phyloP scores from a whole-genome alignment of 2,113 vertebrate genomes.

The Seriola rivoliana region DNA sequence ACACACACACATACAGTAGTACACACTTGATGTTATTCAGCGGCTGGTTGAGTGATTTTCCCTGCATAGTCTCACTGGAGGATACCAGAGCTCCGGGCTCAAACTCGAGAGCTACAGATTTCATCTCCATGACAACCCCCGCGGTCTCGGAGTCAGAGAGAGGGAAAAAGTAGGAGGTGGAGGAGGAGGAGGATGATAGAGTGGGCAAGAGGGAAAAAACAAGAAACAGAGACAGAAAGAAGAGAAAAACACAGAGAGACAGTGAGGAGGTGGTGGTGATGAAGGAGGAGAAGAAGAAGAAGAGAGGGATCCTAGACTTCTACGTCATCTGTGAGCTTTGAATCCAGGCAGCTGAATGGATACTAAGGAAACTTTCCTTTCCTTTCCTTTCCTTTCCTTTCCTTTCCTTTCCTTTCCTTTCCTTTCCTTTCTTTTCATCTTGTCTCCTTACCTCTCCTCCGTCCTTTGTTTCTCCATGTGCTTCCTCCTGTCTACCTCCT shows the following conservation, averaged over 20 bases:
- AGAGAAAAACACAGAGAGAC: slow-evolving; percentile 19
- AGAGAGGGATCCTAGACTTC: slow-evolving; percentile 46
- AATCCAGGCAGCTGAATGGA: slow-evolving; percentile 28
- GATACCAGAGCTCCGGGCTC: slow-evolving; percentile 65
- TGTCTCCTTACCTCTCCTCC: neutral
- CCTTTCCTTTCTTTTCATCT: neutral
- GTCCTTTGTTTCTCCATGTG: neutral
- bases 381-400: neutral
- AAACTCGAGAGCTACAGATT: slow-evolving; percentile 78
- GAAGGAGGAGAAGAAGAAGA: slow-evolving; percentile 1
- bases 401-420: too few species aligned
- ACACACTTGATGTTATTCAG: slow-evolving; percentile 39
- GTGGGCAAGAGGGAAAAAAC: slow-evolving; percentile 38
- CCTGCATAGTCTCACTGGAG: slow-evolving; percentile 56
- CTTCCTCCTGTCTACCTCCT: neutral
- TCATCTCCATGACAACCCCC: slow-evolving; percentile 87
- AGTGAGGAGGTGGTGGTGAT: neutral
- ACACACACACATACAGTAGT: neutral
- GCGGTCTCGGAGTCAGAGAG: slow-evolving; percentile 59
- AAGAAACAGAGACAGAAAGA: slow-evolving; percentile 24
- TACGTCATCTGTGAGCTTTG: slow-evolving; percentile 47
- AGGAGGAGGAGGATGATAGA: slow-evolving; percentile 60
- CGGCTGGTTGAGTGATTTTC: slow-evolving; percentile 50
- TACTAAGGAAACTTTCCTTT: neutral
- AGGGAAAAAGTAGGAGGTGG: slow-evolving; percentile 65